Evolutionary conservation across 1,140 invertebrate genomes (phyloP).

Genomic region (Zaprionus ornatus): DNA sequence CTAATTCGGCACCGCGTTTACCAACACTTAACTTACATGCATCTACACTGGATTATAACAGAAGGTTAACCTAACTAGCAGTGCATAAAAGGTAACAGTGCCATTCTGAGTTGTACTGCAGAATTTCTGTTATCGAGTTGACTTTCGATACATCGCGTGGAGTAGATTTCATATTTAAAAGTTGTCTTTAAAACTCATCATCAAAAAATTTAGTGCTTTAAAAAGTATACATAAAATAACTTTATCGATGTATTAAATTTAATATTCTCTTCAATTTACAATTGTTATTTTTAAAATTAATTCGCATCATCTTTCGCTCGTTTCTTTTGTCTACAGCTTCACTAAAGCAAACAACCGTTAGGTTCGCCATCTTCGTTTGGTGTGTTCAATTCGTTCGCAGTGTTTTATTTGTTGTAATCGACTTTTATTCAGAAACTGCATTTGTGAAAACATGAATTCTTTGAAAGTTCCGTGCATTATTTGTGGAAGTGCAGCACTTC

Average conservation of each 20-base stretch:
- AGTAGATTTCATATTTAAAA: neutral
- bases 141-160: constrained; percentile 5
- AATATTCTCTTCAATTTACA: neutral
- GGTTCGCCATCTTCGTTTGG: constrained; percentile 33
- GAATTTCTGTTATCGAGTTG: neutral
- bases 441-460: constrained; percentile 1
- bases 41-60: neutral
- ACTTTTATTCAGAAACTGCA: neutral
- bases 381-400: neutral
- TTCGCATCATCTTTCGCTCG: neutral
- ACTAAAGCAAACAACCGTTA: constrained; percentile 40
- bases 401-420: constrained; percentile 8
- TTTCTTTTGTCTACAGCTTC: neutral
- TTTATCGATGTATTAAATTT: neutral
- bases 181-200: neutral
- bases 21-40: neutral
- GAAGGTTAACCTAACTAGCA: neutral
- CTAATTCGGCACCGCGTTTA: neutral
- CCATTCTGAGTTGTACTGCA: neutral
- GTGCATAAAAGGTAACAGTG: neutral
- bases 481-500: constrained; percentile 15
- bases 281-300: neutral
- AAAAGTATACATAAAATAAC: neutral
- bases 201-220: no score
- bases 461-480: constrained; percentile 12